Base-by-base conservation (phyloP, 2,797 vertebrate genomes). In the Gymnopithys bicolor region DNA sequence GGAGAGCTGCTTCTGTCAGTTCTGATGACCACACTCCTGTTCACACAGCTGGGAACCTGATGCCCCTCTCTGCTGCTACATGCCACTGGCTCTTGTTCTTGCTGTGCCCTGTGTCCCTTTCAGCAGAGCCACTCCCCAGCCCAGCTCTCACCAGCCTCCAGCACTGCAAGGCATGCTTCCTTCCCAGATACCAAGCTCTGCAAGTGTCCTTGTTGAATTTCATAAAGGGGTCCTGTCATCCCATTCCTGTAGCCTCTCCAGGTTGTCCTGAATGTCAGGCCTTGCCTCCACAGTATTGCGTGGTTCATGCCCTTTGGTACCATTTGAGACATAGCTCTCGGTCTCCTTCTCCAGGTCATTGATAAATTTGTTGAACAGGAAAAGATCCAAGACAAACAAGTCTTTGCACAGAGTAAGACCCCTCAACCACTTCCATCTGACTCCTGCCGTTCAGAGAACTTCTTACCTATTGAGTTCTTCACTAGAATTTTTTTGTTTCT, bases 21-120 rank as follows among this genome's bases (percentile, higher is more conserved):
- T 52, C 14, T 21, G 9, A 41, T 14, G 62, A 51, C 19, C 12
- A 1, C 2, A 13, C 17, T 67, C 15, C 46, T 0, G 0, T 33
- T 56, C 19, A 11, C 5, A 21, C 5, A 27, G 48, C 24, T 41
- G 3, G 4, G 30, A 66, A n/a, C 28, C 41, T 52, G 46, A 16
- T 79, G 64, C 37, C n/a, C 45, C 59, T 15, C 28, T 71, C 32
- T 45, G 37, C 55, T 62, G 35, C 45, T 39, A 19, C 15, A 24
- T 0, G 0, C 25, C 30, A 14, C 15, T 4, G 10, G 9, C 43
- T 43, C 27, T 45, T n/a, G 25, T 21, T 53, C 48, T 63, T 43
- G 51, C 35, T 21, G 27, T 45, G 37, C 5, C 7, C 7, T 0
- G 0, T 6, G 8, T 11, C 13, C 51, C 11, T 35, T 52, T 25